A percentile compares a stretch with the other conserved stretches of the same genome.
These are phyloP conservation scores for Megathymus violae DNA, from an alignment of 1,140 invertebrate species.

Conservation along the genomic window DNA sequence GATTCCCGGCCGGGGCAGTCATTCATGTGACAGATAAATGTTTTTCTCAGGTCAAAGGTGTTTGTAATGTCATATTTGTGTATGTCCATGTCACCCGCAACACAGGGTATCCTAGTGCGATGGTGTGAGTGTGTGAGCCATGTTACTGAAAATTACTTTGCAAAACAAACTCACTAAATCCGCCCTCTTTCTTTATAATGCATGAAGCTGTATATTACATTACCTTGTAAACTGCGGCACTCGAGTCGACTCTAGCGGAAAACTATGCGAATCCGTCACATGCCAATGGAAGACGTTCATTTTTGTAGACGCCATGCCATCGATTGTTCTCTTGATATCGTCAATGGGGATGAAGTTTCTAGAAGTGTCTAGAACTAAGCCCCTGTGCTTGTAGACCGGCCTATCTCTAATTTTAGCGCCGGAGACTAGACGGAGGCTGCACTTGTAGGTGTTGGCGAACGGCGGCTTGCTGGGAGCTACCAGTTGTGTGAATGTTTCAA, in stretches of 20 bases:
- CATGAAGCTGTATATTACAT: too few species aligned
- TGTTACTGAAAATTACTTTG: too few species aligned
- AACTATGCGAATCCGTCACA: slow-evolving; percentile 93
- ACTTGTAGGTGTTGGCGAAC: slow-evolving; percentile 44
- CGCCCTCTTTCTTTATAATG: too few species aligned
- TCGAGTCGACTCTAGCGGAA: slow-evolving; percentile 89
- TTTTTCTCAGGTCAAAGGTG: too few species aligned
- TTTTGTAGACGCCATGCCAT: slow-evolving; percentile 93
- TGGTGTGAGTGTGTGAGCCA: too few species aligned
- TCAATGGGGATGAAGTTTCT: slow-evolving; percentile 89
- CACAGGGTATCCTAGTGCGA: too few species aligned
- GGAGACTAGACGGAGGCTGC: slow-evolving; percentile 61
- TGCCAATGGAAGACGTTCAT: slow-evolving; percentile 95
- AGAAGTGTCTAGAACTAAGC: slow-evolving; percentile 90
- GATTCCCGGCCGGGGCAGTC: too few species aligned
- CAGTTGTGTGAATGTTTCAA: slow-evolving; percentile 90
- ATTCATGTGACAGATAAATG: too few species aligned
- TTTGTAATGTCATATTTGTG: too few species aligned
- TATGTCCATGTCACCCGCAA: too few species aligned
- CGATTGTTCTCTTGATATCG: slow-evolving; percentile 88
- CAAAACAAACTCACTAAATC: too few species aligned
- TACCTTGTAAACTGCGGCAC: slow-evolving; percentile 90
- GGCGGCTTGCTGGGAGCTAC: slow-evolving; percentile 77
- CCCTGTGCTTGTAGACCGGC: slow-evolving; percentile 88
- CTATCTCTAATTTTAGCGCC: slow-evolving; percentile 86